A percentile compares a stretch with the other conserved stretches of the same genome.
Evolutionary conservation across 2,888 invertebrate species (phyloP).

Genomic region (Athrips mouffetella): DNA sequence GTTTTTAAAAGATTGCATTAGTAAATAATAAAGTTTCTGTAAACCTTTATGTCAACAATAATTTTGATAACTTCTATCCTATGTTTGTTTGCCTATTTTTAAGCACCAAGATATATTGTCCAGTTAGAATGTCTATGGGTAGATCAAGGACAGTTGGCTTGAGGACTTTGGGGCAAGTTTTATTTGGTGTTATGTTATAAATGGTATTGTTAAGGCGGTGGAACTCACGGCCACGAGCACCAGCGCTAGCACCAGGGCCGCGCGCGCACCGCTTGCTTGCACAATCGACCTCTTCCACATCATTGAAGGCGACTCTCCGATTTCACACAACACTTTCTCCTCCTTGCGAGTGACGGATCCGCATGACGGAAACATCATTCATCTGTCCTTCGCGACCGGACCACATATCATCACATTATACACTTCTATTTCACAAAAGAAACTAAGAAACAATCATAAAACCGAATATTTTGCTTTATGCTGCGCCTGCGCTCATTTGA

Average conservation of each 20-base stretch:
- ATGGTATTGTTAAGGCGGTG: neutral
- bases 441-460: slow-evolving; percentile 11
- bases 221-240: slow-evolving; percentile 52
- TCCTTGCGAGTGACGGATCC: slow-evolving; percentile 44
- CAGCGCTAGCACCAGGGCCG: slow-evolving; percentile 47
- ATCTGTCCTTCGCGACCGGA: slow-evolving; percentile 28
- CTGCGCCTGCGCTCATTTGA: slow-evolving; percentile 15
- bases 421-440: neutral
- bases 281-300: slow-evolving; percentile 77
- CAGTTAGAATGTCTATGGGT: neutral
- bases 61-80: neutral
- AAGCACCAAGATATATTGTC: neutral
- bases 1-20: no score
- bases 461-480: slow-evolving; percentile 5
- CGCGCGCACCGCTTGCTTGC: slow-evolving; percentile 56
- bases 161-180: neutral
- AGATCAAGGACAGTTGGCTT: slow-evolving; percentile 7
- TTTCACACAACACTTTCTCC: slow-evolving; percentile 76
- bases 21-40: no score
- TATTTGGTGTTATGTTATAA: neutral
- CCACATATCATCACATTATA: slow-evolving; percentile 45
- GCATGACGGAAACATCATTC: slow-evolving; percentile 44
- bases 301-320: slow-evolving; percentile 71
- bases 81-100: neutral
- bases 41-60: no score